Evolutionary conservation across 2,888 invertebrate genomes (phyloP).

Genomic region (Neoascia interrupta): DNA sequence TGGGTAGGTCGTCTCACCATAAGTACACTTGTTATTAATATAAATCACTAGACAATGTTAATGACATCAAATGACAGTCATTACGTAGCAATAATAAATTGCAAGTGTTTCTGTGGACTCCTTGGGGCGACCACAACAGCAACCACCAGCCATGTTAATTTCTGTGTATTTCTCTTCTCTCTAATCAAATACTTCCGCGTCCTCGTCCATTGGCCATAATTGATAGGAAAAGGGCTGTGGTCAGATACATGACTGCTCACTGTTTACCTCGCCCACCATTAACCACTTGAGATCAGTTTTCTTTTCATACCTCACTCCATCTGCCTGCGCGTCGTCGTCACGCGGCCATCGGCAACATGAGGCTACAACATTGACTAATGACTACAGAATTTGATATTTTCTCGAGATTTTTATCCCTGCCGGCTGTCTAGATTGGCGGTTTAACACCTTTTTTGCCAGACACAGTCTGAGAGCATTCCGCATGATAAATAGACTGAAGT

Average conservation of each 20-base stretch:
- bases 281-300: conserved; percentile 40
- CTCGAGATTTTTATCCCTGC: conserved; percentile 38
- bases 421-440: conserved; percentile 21
- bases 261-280: conserved; percentile 33
- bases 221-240: conserved; percentile 31
- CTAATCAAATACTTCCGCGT: conserved; percentile 55
- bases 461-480: not conserved
- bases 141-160: conserved; percentile 13
- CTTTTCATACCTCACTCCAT: conserved; percentile 4
- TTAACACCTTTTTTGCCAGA: conserved; percentile 55
- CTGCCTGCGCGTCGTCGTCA: not conserved
- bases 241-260: conserved; percentile 18
- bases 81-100: conserved; percentile 26
- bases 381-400: conserved; percentile 40
- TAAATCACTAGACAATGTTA: conserved; percentile 51
- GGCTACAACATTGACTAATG: conserved; percentile 66
- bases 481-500: conserved; percentile 44
- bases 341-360: conserved; percentile 42
- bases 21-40: conserved; percentile 29
- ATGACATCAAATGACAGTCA: conserved; percentile 47
- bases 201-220: too few species aligned
- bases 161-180: conserved; percentile 15
- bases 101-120: too few species aligned
- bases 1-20: not conserved
- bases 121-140: conserved; percentile 5